Base-by-base conservation (phyloP, 2,113 vertebrate species). In the Phyllostomus discolor region DNA sequence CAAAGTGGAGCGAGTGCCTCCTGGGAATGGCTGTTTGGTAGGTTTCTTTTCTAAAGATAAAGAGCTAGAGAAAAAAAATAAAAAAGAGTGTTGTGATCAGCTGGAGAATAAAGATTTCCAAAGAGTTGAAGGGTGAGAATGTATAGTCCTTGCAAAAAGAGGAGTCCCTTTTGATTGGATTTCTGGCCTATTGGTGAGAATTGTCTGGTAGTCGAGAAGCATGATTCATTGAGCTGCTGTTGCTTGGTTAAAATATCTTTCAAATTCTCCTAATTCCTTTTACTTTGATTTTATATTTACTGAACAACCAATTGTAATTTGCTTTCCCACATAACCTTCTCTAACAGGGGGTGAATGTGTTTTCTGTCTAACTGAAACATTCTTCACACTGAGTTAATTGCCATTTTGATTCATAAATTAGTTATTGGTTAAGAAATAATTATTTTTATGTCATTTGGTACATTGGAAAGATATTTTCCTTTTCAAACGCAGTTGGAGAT, bases 401-500 rank as follows among this genome's bases (percentile, higher is more conserved):
- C 86, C 81, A 59, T 41, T 92, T 33, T 52, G 48, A 76, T 82
- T 43, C 43, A 33, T 80, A 48, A 82, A 38, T 91, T 24, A 83
- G 0, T 67, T 22, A 64, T 80, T 66, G 31, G 31, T 48, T 83
- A 66, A 84, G 75, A 50, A 80, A 35, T 66, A 81, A 67, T 57
- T 14, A 92, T 52, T 79, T 50, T 41, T 72, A 70, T 28, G 38
- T 41, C 38, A n/a, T 92, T 78, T 8, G 88, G 57, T 69, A 72
- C 69, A 48, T 84, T 46, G 2, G 66, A 54, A 94, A 78, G 73
- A 20, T 41, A 81, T 95, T 91, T 75, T 90, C 87, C 64, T 96
- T 95, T 96, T 96, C 97, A 94, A 85, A 94, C 0, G 7, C 64
- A 67, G 88, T 95, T 52, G 35, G 93, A 92, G 48, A 93, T 91